phyloP scores from a whole-genome alignment of 2,797 vertebrate species.

The Nyctibius grandis region DNA sequence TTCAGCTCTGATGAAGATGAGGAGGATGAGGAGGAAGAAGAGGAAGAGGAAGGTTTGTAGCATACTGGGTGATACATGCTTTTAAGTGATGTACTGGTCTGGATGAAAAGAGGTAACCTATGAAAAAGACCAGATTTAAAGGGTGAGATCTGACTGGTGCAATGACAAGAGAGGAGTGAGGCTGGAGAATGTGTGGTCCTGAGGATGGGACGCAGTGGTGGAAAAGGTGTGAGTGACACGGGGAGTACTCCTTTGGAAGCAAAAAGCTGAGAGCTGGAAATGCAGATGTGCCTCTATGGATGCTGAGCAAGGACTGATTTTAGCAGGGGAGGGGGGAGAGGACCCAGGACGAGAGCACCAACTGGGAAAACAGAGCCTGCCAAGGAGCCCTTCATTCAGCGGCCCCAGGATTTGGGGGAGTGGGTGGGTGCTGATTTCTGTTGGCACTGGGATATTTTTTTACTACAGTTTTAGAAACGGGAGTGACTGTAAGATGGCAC shows the following conservation, averaged over 20 bases:
- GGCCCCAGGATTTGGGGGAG: accelerated
- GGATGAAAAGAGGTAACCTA: neutral
- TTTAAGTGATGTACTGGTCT: neutral
- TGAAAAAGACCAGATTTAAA: neutral
- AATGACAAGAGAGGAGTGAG: accelerated
- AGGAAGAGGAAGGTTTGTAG: conserved; percentile 86
- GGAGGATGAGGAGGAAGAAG: conserved; percentile 93
- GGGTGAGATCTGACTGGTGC: neutral
- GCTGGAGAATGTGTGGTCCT: neutral
- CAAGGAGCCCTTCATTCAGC: accelerated
- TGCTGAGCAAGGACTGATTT: neutral
- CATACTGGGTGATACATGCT: neutral
- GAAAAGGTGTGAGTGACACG: neutral
- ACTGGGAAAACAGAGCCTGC: accelerated
- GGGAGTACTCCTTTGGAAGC: neutral
- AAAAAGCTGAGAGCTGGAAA: neutral
- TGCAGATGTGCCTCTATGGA: neutral
- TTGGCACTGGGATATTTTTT: neutral
- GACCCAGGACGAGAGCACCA: neutral
- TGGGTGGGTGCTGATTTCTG: neutral
- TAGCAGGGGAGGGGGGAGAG: neutral
- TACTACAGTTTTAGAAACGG: neutral
- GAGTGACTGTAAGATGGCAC: neutral
- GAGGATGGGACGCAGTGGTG: accelerated
- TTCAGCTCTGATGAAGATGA: conserved; percentile 98